These are phyloP conservation scores for Beris chalybata DNA, from an alignment of 2,888 invertebrate species.

Conservation along the genomic window DNA sequence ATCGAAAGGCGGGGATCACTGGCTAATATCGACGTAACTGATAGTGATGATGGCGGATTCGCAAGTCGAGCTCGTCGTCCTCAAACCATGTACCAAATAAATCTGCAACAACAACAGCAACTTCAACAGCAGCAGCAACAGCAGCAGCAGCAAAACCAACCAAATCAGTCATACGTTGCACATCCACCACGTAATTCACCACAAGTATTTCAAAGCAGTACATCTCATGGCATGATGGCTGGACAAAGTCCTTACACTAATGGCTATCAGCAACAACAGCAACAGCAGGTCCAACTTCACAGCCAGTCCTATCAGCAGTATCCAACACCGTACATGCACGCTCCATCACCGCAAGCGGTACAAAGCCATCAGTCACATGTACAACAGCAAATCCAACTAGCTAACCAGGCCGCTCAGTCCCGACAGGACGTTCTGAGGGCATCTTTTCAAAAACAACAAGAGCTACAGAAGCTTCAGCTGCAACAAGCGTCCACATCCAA, in stretches of 20 bases:
- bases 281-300: slow-evolving; percentile 17
- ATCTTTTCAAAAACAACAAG: slow-evolving; percentile 40
- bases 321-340: slow-evolving; percentile 36
- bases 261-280: slow-evolving; percentile 18
- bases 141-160: slow-evolving; percentile 13
- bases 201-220: slow-evolving; percentile 36
- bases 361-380: slow-evolving; percentile 33
- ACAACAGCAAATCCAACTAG: slow-evolving; percentile 28
- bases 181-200: slow-evolving; percentile 38
- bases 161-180: slow-evolving; percentile 27
- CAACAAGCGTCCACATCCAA: slow-evolving; percentile 35
- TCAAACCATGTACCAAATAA: slow-evolving; percentile 40
- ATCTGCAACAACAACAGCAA: slow-evolving; percentile 29
- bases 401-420: slow-evolving; percentile 47
- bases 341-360: slow-evolving; percentile 32
- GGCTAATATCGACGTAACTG: slow-evolving; percentile 62
- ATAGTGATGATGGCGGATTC: slow-evolving; percentile 67
- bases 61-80: slow-evolving; percentile 40
- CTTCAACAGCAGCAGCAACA: slow-evolving; percentile 15
- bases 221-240: slow-evolving; percentile 9
- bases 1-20: slow-evolving; percentile 61
- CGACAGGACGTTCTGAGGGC: slow-evolving; percentile 41
- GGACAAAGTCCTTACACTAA: neutral
- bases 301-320: slow-evolving; percentile 29
- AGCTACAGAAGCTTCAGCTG: slow-evolving; percentile 38